Evolutionary conservation across 2,797 vertebrate species (phyloP).

Genomic region (Sebastes miniatus): DNA sequence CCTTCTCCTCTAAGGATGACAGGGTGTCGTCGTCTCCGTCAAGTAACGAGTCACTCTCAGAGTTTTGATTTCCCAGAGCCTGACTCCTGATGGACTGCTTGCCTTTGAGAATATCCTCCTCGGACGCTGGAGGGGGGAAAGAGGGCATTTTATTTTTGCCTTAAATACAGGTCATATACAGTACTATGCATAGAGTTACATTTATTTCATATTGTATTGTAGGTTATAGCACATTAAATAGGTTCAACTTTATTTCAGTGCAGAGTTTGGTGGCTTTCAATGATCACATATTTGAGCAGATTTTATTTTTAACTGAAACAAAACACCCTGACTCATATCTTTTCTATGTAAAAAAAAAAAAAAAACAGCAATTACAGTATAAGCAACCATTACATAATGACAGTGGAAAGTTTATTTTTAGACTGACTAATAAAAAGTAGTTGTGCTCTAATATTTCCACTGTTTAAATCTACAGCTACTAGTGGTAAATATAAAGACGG

Average conservation of each 20-base stretch:
- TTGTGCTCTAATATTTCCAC: background rate
- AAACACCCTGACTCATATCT: background rate
- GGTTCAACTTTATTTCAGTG: background rate
- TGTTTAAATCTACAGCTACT: background rate
- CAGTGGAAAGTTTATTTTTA: background rate
- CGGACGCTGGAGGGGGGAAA: conserved; percentile 83
- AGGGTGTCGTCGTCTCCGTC: conserved; percentile 95
- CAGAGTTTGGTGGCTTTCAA: background rate
- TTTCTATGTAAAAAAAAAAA: background rate
- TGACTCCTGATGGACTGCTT: conserved; percentile 94
- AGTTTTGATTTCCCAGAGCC: conserved; percentile 92
- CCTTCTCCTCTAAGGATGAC: conserved; percentile 96
- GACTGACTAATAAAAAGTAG: background rate
- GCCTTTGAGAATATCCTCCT: conserved; percentile 94
- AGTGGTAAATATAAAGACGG: background rate
- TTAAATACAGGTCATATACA: background rate
- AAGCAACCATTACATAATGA: background rate
- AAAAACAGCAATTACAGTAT: background rate
- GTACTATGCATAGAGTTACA: background rate
- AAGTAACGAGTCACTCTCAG: conserved; percentile 88
- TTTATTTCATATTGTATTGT: background rate
- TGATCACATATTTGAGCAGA: background rate
- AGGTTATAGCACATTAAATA: background rate
- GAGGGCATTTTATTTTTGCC: conserved; percentile 34
- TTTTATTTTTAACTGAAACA: background rate